A percentile compares a stretch with the other conserved stretches of the same genome.
These are phyloP conservation scores for Anorthoa munda DNA, from an alignment of 2,888 invertebrate genomes.

Conservation along the genomic window DNA sequence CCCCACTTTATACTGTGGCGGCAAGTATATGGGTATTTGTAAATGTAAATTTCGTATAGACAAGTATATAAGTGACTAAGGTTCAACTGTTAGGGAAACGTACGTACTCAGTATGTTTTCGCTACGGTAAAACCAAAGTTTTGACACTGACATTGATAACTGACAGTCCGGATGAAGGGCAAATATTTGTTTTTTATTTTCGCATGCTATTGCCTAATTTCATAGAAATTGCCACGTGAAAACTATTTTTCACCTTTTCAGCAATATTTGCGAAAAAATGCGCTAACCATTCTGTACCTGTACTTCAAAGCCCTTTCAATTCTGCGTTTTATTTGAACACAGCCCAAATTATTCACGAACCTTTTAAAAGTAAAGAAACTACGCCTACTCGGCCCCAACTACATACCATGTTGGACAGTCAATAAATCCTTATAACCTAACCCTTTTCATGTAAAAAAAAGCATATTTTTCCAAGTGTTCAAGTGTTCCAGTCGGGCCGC, in stretches of 20 bases:
- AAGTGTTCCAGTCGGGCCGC: constrained; percentile 56
- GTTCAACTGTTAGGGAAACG: neutral
- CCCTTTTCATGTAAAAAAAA: constrained; percentile 46
- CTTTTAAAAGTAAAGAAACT: constrained; percentile 20
- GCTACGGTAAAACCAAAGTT: neutral
- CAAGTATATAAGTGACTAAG: neutral
- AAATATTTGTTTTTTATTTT: neutral
- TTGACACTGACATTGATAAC: neutral
- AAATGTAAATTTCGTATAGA: neutral
- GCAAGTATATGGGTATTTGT: constrained; percentile 9
- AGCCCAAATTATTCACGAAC: constrained; percentile 22
- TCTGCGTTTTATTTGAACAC: constrained; percentile 29
- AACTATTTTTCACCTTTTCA: neutral
- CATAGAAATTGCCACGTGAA: neutral
- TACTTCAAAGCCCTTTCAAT: constrained; percentile 19
- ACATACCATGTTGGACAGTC: constrained; percentile 34
- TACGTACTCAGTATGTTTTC: too few species aligned
- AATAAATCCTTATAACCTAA: constrained; percentile 39
- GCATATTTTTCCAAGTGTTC: constrained; percentile 44
- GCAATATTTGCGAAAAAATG: neutral
- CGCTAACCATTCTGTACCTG: neutral
- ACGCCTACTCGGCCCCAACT: neutral
- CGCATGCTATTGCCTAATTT: neutral
- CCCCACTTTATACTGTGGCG: constrained; percentile 23
- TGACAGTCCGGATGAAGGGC: neutral